Conservation (phyloP, 2,888 invertebrate genomes). For the Lysandra coridon region DNA sequence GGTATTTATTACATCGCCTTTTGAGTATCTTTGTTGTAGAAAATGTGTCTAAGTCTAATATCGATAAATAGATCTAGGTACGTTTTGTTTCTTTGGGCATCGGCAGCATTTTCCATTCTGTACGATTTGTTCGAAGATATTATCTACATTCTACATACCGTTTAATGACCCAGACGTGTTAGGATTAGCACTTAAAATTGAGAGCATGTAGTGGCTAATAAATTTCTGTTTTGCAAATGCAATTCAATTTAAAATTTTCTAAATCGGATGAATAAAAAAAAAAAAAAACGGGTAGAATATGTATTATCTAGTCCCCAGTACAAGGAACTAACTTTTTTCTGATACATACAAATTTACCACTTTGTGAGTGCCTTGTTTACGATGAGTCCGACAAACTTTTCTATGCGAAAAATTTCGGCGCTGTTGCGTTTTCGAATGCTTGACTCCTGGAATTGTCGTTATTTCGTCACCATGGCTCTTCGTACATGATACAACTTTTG, state of each 20-base stretch:
- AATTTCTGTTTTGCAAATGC: not conserved
- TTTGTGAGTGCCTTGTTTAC: too few relatives aligned
- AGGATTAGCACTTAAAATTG: not conserved
- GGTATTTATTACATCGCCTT: slow-evolving; percentile 4
- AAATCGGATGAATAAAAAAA: not conserved
- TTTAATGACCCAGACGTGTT: not conserved
- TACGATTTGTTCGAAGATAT: not conserved
- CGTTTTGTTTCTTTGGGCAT: not conserved
- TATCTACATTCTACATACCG: not conserved
- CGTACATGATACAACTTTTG: too few relatives aligned
- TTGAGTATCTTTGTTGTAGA: not conserved
- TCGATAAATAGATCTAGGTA: not conserved
- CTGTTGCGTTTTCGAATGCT: too few relatives aligned
- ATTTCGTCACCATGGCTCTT: too few relatives aligned
- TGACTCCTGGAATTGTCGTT: too few relatives aligned
- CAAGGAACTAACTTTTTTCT: too few relatives aligned
- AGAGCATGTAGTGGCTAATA: not conserved
- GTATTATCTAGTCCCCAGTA: too few relatives aligned
- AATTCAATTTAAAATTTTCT: not conserved
- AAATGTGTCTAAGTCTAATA: not conserved
- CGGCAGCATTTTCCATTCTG: not conserved
- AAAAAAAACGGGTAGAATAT: not conserved
- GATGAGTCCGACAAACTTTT: too few relatives aligned
- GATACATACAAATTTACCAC: too few relatives aligned
- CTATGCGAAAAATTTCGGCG: too few relatives aligned